Conservation (phyloP, 2,888 invertebrate species). For the Nineta flava region DNA sequence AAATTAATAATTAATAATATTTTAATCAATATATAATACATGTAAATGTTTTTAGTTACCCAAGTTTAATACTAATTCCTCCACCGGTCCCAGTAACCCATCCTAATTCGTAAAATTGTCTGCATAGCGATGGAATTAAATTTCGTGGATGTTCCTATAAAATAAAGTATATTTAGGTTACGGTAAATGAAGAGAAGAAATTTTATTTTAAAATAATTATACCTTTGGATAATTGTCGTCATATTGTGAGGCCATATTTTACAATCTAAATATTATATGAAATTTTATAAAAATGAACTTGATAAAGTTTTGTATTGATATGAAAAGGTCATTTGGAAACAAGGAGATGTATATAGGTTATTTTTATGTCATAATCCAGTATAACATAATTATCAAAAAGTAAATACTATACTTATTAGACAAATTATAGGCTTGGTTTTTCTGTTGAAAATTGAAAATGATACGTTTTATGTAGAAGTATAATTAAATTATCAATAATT, state of each 20-base stretch:
- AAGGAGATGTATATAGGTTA: too few relatives aligned
- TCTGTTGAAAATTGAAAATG: too few relatives aligned
- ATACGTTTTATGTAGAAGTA: too few relatives aligned
- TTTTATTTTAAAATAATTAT: background rate
- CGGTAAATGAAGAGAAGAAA: background rate
- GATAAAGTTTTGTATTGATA: background rate
- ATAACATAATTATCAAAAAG: too few relatives aligned
- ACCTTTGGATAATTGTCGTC: constrained; percentile 4
- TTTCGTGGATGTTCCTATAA: constrained; percentile 62
- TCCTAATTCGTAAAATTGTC: constrained; percentile 80
- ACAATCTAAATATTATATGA: background rate
- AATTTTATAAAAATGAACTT: background rate
- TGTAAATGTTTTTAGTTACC: constrained; percentile 32
- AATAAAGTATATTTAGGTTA: constrained; percentile 8
- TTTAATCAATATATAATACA: too few relatives aligned
- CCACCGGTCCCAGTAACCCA: constrained; percentile 98
- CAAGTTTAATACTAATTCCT: constrained; percentile 77
- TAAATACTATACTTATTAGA: too few relatives aligned
- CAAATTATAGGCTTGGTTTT: too few relatives aligned
- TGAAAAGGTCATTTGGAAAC: too few relatives aligned
- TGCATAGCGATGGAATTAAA: constrained; percentile 78
- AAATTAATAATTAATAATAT: too few relatives aligned
- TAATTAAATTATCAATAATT: too few relatives aligned
- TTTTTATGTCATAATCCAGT: too few relatives aligned
- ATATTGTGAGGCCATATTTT: background rate